A percentile compares a stretch with the other conserved stretches of the same genome.
Evolutionary conservation across 2,113 vertebrate species (phyloP).

Genomic region (Ameiurus melas): DNA sequence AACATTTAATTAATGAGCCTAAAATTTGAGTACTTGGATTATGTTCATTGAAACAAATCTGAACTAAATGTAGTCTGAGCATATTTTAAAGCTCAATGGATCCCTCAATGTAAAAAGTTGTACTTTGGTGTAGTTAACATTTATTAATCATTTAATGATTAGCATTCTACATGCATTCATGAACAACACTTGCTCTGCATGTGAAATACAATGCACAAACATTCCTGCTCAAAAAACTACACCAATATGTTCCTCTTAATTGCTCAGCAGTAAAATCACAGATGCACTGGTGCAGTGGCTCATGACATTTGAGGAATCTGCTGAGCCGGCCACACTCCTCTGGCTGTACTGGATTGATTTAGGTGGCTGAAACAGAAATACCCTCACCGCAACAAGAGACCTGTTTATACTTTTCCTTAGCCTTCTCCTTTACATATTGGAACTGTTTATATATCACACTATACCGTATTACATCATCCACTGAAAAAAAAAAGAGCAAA

Average conservation of each 20-base stretch:
- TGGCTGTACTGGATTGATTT: constrained; percentile 51
- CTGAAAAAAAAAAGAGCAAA: neutral
- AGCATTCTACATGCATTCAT: neutral
- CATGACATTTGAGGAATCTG: constrained; percentile 53
- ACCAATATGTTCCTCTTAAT: neutral
- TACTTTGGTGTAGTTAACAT: neutral
- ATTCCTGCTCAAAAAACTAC: neutral
- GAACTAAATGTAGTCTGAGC: neutral
- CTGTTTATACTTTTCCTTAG: neutral
- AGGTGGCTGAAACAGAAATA: constrained; percentile 58
- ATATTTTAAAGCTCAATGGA: neutral
- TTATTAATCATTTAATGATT: neutral
- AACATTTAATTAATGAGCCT: neutral
- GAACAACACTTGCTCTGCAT: neutral
- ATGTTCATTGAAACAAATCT: neutral
- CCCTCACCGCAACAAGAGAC: constrained; percentile 50
- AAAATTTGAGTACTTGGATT: neutral
- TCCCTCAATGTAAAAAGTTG: neutral
- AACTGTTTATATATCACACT: neutral
- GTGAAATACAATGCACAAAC: neutral
- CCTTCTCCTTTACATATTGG: neutral
- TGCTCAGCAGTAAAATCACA: constrained; percentile 4
- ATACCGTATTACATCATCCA: neutral
- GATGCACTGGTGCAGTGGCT: constrained; percentile 8
- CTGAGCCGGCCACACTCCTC: constrained; percentile 46